Base-by-base conservation (phyloP, 1,140 invertebrate genomes). In the Drosophila nigromelanica region DNA sequence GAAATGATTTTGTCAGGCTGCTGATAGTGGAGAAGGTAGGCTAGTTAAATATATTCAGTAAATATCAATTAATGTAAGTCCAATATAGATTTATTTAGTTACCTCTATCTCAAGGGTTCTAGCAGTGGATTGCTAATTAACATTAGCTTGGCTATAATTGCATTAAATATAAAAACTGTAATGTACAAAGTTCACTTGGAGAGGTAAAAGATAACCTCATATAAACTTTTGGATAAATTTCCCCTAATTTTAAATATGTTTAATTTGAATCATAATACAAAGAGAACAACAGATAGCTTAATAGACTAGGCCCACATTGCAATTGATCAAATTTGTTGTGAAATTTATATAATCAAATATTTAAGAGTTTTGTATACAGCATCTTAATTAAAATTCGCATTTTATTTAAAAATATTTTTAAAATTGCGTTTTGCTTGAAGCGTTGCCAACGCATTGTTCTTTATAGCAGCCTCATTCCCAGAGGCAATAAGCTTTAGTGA, bases 401-500 rank as follows among this genome's bases (percentile, higher is more conserved):
- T 7, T 15, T 15, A 18, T 8, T 18, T 4, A 21, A 12, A 55
- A 40, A 30, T 55, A 12, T 30, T 55, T 55, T 35, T 24, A 55
- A 35, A 18, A 55, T 59, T 15, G n/a, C 18, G 30, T 47, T 45
- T 7, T 35, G 30, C 18, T 8, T 4, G n/a, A 5, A 35, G 35
- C 30, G 15, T 52, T 51, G 4, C 6, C 27, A 15, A 18, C 30
- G 30, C 30, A 18, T 37, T 35, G 1, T n/a, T 60, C n/a, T 48
- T 10, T 10, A 24, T 11, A 60, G 37, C 12, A 37, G 4, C 18
- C 37, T 39, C 37, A 21, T 35, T 24, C 21, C 56, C 58, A 2
- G 27, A 3, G 39, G 69, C 61, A 21, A 33, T 45, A 47, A 59
- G 59, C 62, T 60, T 68, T 39, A 14, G 27, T 42, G 35, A 60